These are phyloP conservation scores for Brachionus koreanus DNA, from an alignment of 1,140 invertebrate genomes.

Conservation along the genomic window DNA sequence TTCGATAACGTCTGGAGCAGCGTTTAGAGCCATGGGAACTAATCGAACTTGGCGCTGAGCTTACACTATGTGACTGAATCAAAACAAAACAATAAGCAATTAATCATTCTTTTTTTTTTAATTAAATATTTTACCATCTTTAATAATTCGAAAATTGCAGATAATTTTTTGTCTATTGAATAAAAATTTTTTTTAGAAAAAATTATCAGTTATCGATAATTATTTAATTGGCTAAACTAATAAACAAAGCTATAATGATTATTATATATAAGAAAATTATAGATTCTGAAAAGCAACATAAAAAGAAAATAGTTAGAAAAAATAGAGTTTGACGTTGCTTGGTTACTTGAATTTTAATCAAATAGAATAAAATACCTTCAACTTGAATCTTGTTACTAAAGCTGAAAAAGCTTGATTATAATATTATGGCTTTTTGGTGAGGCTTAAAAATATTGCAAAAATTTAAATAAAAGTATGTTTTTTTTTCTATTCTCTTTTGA, in stretches of 20 bases:
- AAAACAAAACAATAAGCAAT: background rate
- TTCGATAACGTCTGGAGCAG: constrained; percentile 29
- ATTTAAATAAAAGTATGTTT: background rate
- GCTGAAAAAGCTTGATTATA: background rate
- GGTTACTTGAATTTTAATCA: constrained; percentile 23
- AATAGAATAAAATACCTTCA: constrained; percentile 36
- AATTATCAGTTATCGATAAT: background rate
- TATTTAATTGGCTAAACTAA: constrained; percentile 9
- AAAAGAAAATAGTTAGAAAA: background rate
- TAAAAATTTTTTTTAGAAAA: background rate
- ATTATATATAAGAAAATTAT: constrained; percentile 42
- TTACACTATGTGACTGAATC: constrained; percentile 12
- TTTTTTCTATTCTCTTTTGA: background rate
- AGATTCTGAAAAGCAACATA: constrained; percentile 33
- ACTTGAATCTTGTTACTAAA: constrained; percentile 13
- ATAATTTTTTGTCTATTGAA: background rate
- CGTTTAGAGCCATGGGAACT: constrained; percentile 17
- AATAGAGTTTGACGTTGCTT: constrained; percentile 27
- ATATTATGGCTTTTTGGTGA: background rate
- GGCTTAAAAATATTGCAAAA: background rate
- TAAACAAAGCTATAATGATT: constrained; percentile 17
- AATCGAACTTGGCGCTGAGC: constrained; percentile 26
- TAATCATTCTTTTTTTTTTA: background rate
- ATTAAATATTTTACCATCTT: constrained; percentile 21
- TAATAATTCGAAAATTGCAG: background rate